phyloP scores from a whole-genome alignment of 2,888 invertebrate species.

The Eretmocerus hayati region DNA sequence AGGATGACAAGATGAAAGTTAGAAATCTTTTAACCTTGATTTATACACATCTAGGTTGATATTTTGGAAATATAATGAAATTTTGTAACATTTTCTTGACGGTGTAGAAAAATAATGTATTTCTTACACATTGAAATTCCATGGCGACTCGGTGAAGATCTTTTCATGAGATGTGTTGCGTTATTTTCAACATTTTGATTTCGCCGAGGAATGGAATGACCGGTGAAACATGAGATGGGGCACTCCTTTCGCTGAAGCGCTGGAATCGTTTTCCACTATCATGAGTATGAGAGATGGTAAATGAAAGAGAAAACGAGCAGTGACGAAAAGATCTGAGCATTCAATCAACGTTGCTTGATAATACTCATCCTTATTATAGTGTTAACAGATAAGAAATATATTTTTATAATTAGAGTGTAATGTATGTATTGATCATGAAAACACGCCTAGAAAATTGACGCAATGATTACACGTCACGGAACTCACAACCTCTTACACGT shows the following conservation, averaged over 20 bases:
- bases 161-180: no score
- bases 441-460: neutral
- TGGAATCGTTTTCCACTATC: conserved; percentile 44
- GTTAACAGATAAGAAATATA: conserved; percentile 48
- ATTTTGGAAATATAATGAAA: no score
- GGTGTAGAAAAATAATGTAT: no score
- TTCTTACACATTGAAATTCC: no score
- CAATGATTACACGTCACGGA: neutral
- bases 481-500: conserved; percentile 9
- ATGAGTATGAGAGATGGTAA: conserved; percentile 22
- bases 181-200: no score
- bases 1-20: no score
- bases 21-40: no score
- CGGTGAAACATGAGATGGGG: no score
- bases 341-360: conserved; percentile 39
- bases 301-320: conserved; percentile 4
- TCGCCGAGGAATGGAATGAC: no score
- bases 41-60: no score
- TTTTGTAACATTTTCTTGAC: no score
- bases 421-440: conserved; percentile 21
- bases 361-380: conserved; percentile 48
- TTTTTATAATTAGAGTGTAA: conserved; percentile 47
- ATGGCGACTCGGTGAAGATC: no score
- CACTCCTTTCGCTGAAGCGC: conserved; percentile 42
- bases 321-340: conserved; percentile 27